phyloP scores from a whole-genome alignment of 2,888 invertebrate genomes.

The Catocala nupta region DNA sequence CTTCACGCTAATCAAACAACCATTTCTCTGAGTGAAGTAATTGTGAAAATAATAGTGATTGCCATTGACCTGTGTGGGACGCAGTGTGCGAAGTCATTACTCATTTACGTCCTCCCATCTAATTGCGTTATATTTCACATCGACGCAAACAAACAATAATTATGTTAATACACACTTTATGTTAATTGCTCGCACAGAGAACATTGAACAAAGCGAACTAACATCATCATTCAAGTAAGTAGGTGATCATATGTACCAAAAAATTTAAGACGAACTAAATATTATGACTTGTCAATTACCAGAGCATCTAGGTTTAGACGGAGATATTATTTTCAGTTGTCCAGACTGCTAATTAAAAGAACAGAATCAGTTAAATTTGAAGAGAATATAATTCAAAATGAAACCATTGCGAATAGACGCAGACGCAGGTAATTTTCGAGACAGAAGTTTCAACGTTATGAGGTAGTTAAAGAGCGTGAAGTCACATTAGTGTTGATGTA shows the following conservation, averaged over 20 bases:
- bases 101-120: slow-evolving; percentile 59
- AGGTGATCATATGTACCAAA: no score
- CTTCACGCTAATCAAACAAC: slow-evolving; percentile 62
- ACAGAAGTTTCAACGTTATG: slow-evolving; percentile 45
- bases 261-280: background rate
- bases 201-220: background rate
- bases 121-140: slow-evolving; percentile 61
- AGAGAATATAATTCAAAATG: background rate
- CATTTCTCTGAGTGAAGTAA: slow-evolving; percentile 59
- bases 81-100: slow-evolving; percentile 56
- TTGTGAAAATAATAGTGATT: slow-evolving; percentile 62
- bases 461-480: slow-evolving; percentile 41
- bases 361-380: slow-evolving; percentile 3
- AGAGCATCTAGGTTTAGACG: no score
- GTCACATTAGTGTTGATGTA: slow-evolving; percentile 41
- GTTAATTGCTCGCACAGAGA: slow-evolving; percentile 5
- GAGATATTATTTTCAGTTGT: background rate
- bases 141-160: slow-evolving; percentile 42
- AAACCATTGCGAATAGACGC: slow-evolving; percentile 9
- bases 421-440: slow-evolving; percentile 37
- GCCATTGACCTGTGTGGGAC: slow-evolving; percentile 50
- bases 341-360: background rate
- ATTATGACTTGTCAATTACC: background rate
- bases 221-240: background rate
- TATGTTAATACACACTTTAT: slow-evolving; percentile 5